Percentiles rank a stretch among this genome's conserved stretches.
These are phyloP conservation scores for Oscheius onirici DNA, from an alignment of 2,888 invertebrate genomes.

Conservation along the genomic window DNA sequence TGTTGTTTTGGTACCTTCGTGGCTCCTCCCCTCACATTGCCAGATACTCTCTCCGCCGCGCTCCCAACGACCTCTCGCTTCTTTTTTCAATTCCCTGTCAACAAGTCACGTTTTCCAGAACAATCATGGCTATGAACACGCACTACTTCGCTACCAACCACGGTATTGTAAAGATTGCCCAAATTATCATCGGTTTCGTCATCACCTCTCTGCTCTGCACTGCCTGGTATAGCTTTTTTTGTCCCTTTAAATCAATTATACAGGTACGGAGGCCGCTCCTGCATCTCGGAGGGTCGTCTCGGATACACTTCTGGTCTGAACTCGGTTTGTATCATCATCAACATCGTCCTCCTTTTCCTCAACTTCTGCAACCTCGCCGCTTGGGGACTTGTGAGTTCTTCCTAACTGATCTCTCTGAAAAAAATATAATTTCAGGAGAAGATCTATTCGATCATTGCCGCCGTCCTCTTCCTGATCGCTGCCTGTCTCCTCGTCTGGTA, in stretches of 20 bases:
- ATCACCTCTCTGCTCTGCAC: conserved; percentile 67
- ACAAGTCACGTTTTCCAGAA: conserved; percentile 45
- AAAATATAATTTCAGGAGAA: conserved; percentile 43
- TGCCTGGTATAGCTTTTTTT: conserved; percentile 43
- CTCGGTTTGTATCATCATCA: conserved; percentile 59
- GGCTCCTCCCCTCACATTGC: neutral
- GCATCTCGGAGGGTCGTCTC: conserved; percentile 63
- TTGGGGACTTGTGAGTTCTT: conserved; percentile 55
- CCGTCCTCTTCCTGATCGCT: conserved; percentile 59
- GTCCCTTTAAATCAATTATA: neutral
- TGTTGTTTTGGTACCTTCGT: too few species aligned
- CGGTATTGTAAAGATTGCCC: conserved; percentile 61
- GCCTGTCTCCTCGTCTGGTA: conserved; percentile 58
- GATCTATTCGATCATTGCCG: conserved; percentile 52
- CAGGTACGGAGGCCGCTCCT: conserved; percentile 65
- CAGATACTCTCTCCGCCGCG: neutral
- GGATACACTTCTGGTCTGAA: conserved; percentile 60
- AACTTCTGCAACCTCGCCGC: conserved; percentile 65
- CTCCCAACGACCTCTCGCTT: neutral
- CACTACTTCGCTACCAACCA: conserved; percentile 61
- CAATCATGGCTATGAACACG: conserved; percentile 57
- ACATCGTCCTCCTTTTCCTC: conserved; percentile 62
- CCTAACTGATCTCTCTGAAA: too few species aligned
- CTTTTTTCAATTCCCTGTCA: neutral
- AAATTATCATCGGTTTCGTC: conserved; percentile 65